Evolutionary conservation across 2,797 vertebrate genomes (phyloP).

Genomic region (Eurystomus glaucurus): DNA sequence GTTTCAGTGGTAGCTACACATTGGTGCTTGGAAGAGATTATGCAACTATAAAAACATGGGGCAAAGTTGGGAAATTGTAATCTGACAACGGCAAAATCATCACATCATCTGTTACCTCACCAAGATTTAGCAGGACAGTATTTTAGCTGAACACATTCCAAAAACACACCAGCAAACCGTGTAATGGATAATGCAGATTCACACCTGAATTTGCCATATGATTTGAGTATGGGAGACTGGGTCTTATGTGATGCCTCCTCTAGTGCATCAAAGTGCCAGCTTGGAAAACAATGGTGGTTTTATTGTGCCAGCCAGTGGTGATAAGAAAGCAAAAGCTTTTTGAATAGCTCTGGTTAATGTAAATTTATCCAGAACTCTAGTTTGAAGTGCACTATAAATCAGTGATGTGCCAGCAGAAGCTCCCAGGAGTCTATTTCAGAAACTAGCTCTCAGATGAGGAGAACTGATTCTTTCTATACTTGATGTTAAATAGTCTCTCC

Average conservation of each 20-base stretch:
- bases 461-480: neutral
- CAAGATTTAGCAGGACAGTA: neutral
- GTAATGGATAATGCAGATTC: neutral
- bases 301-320: neutral
- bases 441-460: neutral
- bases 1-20: conserved; percentile 15
- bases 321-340: conserved; percentile 14
- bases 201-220: neutral
- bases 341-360: neutral
- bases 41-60: neutral
- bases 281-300: neutral
- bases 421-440: neutral
- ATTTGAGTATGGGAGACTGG: neutral
- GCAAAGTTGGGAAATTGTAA: neutral
- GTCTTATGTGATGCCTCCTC: neutral
- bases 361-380: neutral
- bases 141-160: neutral
- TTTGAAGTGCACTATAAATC: neutral
- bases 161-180: neutral
- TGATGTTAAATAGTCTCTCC: neutral
- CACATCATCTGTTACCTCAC: neutral
- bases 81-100: neutral
- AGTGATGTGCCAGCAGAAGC: neutral
- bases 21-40: neutral
- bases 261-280: neutral